Base-by-base conservation (phyloP, 2,797 vertebrate species). In the Acestrorhynchus altus region DNA sequence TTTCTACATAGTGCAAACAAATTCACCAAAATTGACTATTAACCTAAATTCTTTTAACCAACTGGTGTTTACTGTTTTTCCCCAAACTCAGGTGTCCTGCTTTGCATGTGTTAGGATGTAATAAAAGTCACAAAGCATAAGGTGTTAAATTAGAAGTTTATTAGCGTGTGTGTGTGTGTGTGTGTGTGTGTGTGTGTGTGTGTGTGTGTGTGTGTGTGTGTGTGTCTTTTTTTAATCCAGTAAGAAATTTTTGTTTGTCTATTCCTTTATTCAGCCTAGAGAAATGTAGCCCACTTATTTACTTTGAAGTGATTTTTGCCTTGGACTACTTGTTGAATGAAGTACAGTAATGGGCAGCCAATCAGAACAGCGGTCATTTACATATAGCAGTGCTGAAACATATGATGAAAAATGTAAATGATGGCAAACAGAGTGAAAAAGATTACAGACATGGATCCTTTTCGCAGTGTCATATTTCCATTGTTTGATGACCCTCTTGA, bases 401-500 rank as follows among this genome's bases (percentile, higher is more conserved):
- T 28, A 6, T 26, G 22, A 56, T 24, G 4, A 56, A 4, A 24
- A 56, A 20, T 9, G 51, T 1, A 22, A 24, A 28, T n/a, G n/a
- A n/a, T n/a, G n/a, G 12, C 8, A 6, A 15, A 59, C 26, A 28
- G 8, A 1, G 15, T 24, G 15, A 28, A 11, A 16, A 15, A 59
- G 7, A 11, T 6, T 12, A 18, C 9, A 2, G 15, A 60, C 2
- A 9, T 9, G 24, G 6, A 2, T 16, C 5, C 16, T 60, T 64
- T 52, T n/a, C 42, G 40, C 16, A 16, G 20, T 60, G 11, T 22
- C 2, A 24, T 76, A 8, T 44, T 68, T 51, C 26, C 7, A 13
- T 69, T 78, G 47, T 79, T 65, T 52, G 63, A 49, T 52, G 47
- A 26, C 39, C 69, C 47, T 20, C 63, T 40, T 71, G 46, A 75